Evolutionary conservation across 2,113 vertebrate species (phyloP), one percentile per base, ranked within the genome.

Genomic region (Gymnarchus niloticus): DNA sequence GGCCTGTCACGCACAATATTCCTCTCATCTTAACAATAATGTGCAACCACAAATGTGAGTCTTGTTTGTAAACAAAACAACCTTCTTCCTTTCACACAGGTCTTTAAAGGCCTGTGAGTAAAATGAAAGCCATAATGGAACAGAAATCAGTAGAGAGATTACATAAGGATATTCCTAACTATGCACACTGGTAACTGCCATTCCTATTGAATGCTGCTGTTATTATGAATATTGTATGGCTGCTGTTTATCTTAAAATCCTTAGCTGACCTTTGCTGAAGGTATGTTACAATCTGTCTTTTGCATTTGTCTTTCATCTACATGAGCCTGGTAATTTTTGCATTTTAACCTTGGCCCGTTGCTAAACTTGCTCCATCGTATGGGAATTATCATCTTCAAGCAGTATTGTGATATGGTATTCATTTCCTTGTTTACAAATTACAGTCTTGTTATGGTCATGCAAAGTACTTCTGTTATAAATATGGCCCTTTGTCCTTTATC

Each of bases 381-480:
- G 65, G 65, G 65, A 41, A 17, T 73, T 41, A 73, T 73, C 65
- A 6, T 41, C 65, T 41, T 73, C 65, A 19, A 19, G 4, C 17
- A 37, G 65, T 6, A 73, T 17, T 73, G 33, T 37, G 3, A 73
- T 73, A 41, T 73, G 65, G 65, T 28, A 41, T 37, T 73, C 65
- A 73, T 73, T 73, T 73, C 65, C 65, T 73, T 37, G 65, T 41
- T 73, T 73, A 73, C 33, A 37, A 73, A 73, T 73, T 37, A 41
- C 33, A 41, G 65, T 41, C 65, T 73, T 73, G 65, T 37, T 69
- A 41, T 41, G 65, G 65, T 41, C 33, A 73, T 73, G 33, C 33
- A 19, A 19, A 73, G 65, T 37, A 69, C 65, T 73, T 41, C 52
- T 54, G 52, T 54, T 54, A 54, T 9, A 54, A 73, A 73, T 73